Base-by-base conservation (phyloP, 2,888 invertebrate genomes). In the Masnerella sp. region DNA sequence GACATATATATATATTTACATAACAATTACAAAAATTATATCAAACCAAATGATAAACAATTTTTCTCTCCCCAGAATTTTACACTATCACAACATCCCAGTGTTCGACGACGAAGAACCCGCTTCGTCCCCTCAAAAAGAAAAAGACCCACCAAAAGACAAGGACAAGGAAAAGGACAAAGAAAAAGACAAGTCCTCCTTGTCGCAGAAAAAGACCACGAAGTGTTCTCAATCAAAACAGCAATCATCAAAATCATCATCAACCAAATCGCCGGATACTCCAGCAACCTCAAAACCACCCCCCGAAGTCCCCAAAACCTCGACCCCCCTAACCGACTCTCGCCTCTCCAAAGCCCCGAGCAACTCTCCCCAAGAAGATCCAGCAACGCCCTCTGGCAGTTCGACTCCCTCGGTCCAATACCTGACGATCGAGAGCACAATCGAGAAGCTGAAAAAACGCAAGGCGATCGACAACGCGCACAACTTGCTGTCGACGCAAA, bases 81-180 rank as follows among this genome's bases (percentile, higher is more conserved):
- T 95, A n/a, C 92, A 92, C 87, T 92, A 92, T 79, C 92, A 94
- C 87, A 93, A 94, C 81, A 90, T 94, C 61, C 91, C 91, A 79
- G 88, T 90, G 7, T 90, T 91, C 75, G 92, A 91, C 0, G 90
- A 90, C 65, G 89, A 89, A 0, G 90, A 90, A 8, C 88, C 88
- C 0, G 89, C 14, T 4, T 40, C 58, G 2, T 0, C 90, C 69
- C 15, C 58, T 59, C n/a, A 20, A 18, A 70, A 70, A 12, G 91
- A 91, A 0, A 90, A 90, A 67, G 88, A 89, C 0, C 89, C 89
- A 87, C 88, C 0, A 90, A 76, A 42, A 59, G 74, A 11, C 12
- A 78, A 75, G 43, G 80, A 77, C 7, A 82, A 80, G 18, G 78
- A 76, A 5, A 80, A 88, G 36, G 89, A 88, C 78, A 89, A 88